Base-by-base conservation (phyloP, 2,888 invertebrate genomes). In the Parnassius orleans region DNA sequence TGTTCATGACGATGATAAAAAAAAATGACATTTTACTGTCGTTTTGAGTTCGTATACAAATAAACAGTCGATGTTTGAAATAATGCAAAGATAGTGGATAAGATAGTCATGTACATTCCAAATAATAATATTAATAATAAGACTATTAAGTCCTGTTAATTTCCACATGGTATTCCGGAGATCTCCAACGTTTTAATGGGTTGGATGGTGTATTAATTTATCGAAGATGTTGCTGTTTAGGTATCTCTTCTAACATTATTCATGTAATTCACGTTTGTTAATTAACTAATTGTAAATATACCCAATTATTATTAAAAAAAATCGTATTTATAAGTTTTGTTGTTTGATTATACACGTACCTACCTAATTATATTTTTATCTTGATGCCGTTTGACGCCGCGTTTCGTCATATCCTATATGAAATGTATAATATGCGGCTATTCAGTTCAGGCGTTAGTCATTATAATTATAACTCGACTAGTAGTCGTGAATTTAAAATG, bases 261-360 rank as follows among this genome's bases (percentile, higher is more conserved):
- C 85, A 90, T 87, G 80, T 89, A 89, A 87, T 84, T 89, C 89
- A 90, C 86, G 84, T 89, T 90, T 90, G 89, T 89, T 90, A 87
- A 86, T 86, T 87, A 87, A 83, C 83, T 85, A 88, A 88, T 78
- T 91, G 90, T 91, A 91, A 90, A 91, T 91, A 91, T 87, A 90
- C 85, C 89, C 88, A 84, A 90, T 88, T 90, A 90, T 88, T 88
- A 84, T 63, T 63, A 63, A 56, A 89, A 88, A 89, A 89, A 85
- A 81, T 58, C 58, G 52, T 58, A 58, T 53, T 44, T 19, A 52
- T 43, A 53, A 14, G 10, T 33, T 52, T 3, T 52, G n/a, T 44
- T 52, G 43, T 58, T 58, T 58, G 1, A 51, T 51, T 43, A 12
- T 5, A 33, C 33, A 33, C 33, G 7, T 33, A 19, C 19, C 24